A percentile compares a stretch with the other conserved stretches of the same genome.
Evolutionary conservation across 2,113 vertebrate species (phyloP).

Genomic region (Sturnus vulgaris): DNA sequence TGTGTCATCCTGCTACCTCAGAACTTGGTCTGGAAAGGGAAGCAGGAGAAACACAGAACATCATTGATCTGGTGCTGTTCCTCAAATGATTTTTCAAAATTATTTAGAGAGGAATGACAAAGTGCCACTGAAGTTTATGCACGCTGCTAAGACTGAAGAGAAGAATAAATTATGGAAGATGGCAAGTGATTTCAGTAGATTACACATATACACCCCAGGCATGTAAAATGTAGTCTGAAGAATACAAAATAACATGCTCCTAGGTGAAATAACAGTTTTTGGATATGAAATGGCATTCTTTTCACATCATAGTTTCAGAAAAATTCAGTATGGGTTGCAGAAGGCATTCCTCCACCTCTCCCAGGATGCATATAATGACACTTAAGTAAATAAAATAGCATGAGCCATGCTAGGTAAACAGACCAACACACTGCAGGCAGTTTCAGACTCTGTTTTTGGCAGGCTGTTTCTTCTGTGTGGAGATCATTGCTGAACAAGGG

Average conservation of each 20-base stretch:
- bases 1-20: background rate
- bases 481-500: background rate
- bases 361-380: background rate
- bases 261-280: background rate
- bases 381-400: slow-evolving; percentile 17
- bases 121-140: background rate
- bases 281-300: background rate
- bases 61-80: background rate
- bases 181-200: background rate
- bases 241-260: background rate
- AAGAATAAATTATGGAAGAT: slow-evolving; percentile 39
- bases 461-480: background rate
- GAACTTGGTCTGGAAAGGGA: background rate
- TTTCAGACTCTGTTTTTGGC: background rate
- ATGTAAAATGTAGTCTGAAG: background rate
- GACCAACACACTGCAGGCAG: background rate
- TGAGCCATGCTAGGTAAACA: background rate
- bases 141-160: background rate
- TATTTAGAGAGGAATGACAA: slow-evolving; percentile 41
- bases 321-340: background rate
- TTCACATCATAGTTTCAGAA: background rate
- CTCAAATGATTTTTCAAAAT: background rate
- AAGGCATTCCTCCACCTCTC: background rate
- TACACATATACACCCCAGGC: background rate
- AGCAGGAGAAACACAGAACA: background rate